These are phyloP conservation scores for Lutra lutra DNA, from an alignment of 2,797 vertebrate genomes.

Conservation along the genomic window DNA sequence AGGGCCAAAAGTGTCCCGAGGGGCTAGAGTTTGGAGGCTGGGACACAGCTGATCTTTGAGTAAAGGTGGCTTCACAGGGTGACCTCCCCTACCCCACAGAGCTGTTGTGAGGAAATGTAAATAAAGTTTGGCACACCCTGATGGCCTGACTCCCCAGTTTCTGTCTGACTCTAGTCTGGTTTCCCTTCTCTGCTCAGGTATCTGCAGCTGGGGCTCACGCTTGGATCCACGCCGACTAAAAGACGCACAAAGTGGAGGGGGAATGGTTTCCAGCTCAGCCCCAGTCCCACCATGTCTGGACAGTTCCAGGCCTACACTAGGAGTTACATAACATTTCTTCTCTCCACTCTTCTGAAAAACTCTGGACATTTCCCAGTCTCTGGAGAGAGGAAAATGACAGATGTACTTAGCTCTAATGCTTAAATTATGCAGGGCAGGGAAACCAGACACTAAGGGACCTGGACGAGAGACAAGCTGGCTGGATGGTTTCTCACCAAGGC, in stretches of 20 bases:
- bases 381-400: constrained; percentile 31
- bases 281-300: neutral
- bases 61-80: neutral
- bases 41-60: neutral
- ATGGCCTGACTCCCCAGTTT: neutral
- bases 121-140: neutral
- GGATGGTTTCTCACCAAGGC: neutral
- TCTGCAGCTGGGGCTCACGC: neutral
- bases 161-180: neutral
- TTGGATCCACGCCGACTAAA: neutral
- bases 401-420: constrained; percentile 53
- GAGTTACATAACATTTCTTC: constrained; percentile 25
- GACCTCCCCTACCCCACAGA: neutral
- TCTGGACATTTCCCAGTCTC: constrained; percentile 31
- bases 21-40: neutral
- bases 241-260: accelerated
- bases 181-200: neutral
- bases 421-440: constrained; percentile 58
- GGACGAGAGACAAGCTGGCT: constrained; percentile 18
- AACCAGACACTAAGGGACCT: neutral
- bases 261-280: neutral
- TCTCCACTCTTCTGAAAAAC: neutral
- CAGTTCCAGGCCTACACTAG: neutral
- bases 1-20: neutral
- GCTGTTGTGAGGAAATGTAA: neutral